Evolutionary conservation across 2,888 invertebrate genomes (phyloP), one percentile per base, ranked within the genome.

Genomic region (Alitta virens): DNA sequence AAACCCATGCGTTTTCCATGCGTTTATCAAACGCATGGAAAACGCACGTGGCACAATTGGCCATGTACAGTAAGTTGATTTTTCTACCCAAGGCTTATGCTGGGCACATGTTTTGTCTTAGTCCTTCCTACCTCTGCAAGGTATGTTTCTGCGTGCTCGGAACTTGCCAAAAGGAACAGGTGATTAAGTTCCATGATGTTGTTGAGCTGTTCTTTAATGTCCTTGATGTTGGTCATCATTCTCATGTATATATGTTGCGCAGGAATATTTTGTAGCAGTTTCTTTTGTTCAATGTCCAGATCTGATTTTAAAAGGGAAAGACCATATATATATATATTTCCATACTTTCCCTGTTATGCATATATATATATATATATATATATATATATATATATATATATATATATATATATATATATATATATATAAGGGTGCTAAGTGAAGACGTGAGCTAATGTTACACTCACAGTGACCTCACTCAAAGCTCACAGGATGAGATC

Each of bases 271-370:
- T 92, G 89, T 42, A 95, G 84, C 9, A 95, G 83, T 12, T 92
- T 90, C 82, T 94, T 93, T 82, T 93, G 94, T 82, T 94, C 94
- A 84, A 94, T 92, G 76, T 94, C 92, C 91, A 94, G 92, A 14
- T 92, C 90, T 91, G 83, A n/a, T n/a, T n/a, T n/a, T n/a, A n/a
- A n/a, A n/a, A n/a, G n/a, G 46, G 38, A 43, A 7, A 56, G 9
- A 12, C 21, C 12, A 25, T 5, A 50, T 51, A 51, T 58, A 50
- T 51, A 25, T 25, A 58, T 50, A 27, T 49, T 9, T 50, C 18
- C 23, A 56, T 33, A 54, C 33, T 18, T 33, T 3, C 18, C 5
- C 18, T 27, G 2, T 27, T 54, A 26, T 38, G 33, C 21, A 43
- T 43, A 56, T 43, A 9, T 56, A 56, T 56, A 43, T 56, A 56